These are phyloP conservation scores for Phaetusa simplex DNA, from an alignment of 2,113 vertebrate species.

Conservation along the genomic window DNA sequence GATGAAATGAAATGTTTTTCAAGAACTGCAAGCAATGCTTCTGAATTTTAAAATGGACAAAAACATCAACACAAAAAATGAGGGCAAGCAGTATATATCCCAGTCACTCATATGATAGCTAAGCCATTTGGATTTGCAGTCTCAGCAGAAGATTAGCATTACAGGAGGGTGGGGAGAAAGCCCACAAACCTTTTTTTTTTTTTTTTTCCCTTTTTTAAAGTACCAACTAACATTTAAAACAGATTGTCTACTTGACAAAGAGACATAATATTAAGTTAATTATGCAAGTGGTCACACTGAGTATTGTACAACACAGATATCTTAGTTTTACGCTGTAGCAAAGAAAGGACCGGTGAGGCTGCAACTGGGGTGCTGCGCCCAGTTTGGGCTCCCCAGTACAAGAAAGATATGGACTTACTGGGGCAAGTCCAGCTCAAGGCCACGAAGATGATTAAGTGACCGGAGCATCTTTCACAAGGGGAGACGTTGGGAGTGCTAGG, in stretches of 20 bases:
- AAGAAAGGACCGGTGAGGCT: background rate
- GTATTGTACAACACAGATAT: background rate
- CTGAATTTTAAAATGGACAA: background rate
- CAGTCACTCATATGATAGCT: background rate
- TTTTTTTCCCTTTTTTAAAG: background rate
- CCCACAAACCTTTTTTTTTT: background rate
- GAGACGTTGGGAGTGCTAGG: background rate
- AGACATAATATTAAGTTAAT: background rate
- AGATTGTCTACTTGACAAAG: background rate
- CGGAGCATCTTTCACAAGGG: background rate
- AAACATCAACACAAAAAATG: background rate
- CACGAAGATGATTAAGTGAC: background rate
- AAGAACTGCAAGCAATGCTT: background rate
- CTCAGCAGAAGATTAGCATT: conserved; percentile 4
- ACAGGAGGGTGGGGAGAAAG: background rate
- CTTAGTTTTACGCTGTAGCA: background rate
- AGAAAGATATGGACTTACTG: background rate
- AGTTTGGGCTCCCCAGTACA: background rate
- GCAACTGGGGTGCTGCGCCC: background rate
- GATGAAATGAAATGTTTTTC: background rate
- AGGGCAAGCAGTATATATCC: background rate
- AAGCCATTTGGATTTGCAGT: background rate
- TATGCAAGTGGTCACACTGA: background rate
- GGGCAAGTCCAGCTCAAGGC: background rate
- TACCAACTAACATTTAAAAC: background rate